Percentiles rank a stretch among this genome's conserved stretches.
phyloP scores from a whole-genome alignment of 2,888 invertebrate species.

The Sussaba pulchella region DNA sequence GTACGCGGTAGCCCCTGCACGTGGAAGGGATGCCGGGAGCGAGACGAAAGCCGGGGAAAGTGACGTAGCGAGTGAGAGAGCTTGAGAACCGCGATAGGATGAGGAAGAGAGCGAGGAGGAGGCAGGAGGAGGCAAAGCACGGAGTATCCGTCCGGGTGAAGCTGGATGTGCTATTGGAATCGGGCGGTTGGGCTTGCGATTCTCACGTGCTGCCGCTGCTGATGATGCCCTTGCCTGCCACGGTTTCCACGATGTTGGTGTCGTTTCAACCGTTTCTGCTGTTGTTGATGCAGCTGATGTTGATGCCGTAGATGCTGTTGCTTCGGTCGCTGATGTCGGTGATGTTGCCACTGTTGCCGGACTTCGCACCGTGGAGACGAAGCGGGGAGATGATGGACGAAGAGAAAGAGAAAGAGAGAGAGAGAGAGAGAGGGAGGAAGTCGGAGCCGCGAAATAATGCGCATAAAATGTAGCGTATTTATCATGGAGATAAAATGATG shows the following conservation, averaged over 20 bases:
- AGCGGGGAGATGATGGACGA: too few species aligned
- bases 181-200: constrained; percentile 33
- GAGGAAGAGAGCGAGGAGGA: constrained; percentile 67
- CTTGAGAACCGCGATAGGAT: constrained; percentile 56
- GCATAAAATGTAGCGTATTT: constrained; percentile 84
- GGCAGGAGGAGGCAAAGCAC: constrained; percentile 39
- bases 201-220: constrained; percentile 54
- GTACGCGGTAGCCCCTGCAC: constrained; percentile 33
- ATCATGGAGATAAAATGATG: constrained; percentile 84
- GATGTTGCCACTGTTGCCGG: constrained; percentile 45
- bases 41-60: too few species aligned
- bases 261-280: too few species aligned
- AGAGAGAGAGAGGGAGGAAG: too few species aligned
- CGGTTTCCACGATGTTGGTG: too few species aligned
- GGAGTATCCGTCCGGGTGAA: constrained; percentile 65
- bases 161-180: constrained; percentile 47
- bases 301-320: constrained; percentile 2
- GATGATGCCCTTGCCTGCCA: too few species aligned
- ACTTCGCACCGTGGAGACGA: constrained; percentile 50
- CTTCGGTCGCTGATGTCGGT: constrained; percentile 24
- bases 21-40: constrained; percentile 44
- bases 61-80: constrained; percentile 52
- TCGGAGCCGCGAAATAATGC: constrained; percentile 81
- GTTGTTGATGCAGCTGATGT: too few species aligned
- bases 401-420: too few species aligned